Percentiles rank a stretch among this genome's conserved stretches.
Conservation (phyloP, 64 coral and sea anemone species). For the Cladopsammia gracilis region DNA sequence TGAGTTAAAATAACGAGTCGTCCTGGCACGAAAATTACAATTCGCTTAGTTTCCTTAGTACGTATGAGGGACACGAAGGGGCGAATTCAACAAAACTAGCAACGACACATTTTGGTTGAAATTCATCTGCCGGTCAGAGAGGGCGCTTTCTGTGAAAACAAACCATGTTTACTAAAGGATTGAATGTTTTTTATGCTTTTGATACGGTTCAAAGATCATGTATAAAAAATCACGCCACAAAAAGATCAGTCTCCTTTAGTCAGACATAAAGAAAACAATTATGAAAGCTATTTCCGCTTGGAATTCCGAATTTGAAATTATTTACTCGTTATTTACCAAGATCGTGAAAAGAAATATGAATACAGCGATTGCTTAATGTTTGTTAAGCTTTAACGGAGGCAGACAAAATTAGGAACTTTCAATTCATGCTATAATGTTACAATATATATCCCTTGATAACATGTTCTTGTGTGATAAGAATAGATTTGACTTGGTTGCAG, state of each 20-base stretch:
- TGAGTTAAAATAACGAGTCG: too few relatives aligned
- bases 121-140: not conserved
- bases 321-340: not conserved
- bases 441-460: not conserved
- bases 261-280: conserved; percentile 6
- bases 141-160: not conserved
- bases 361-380: not conserved
- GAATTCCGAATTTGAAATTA: not conserved
- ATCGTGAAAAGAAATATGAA: too few relatives aligned
- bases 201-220: conserved; percentile 20
- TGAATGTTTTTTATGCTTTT: not conserved
- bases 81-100: too few relatives aligned
- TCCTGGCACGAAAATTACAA: too few relatives aligned
- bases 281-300: not conserved
- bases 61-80: too few relatives aligned
- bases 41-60: too few relatives aligned
- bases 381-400: not conserved
- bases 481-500: too few relatives aligned
- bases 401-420: not conserved
- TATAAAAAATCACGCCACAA: not conserved
- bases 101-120: not conserved
- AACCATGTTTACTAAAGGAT: not conserved
- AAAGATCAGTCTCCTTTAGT: conserved; percentile 12
- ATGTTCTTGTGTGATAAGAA: too few relatives aligned
- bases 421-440: not conserved